Base-by-base conservation (phyloP, 2,888 invertebrate genomes). In the Diplolepis rosae region DNA sequence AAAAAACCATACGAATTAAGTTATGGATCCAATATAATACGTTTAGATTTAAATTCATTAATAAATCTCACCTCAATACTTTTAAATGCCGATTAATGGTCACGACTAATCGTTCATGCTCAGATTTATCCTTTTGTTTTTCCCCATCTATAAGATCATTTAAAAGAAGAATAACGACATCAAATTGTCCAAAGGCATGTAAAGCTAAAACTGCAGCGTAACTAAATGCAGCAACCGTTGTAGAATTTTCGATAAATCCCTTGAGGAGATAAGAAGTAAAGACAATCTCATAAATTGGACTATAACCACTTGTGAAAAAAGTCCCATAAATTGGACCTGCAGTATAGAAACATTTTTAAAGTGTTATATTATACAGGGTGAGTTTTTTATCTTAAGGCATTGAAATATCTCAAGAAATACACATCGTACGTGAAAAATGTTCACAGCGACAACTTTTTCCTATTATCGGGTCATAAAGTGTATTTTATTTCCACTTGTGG, bases 161-260 rank as follows among this genome's bases (percentile, higher is more conserved):
- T 5, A 75, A 50, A 15, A 67, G 69, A 1, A 42, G 6, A 54
- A 71, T 73, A 4, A 75, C 69, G 18, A 73, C 7, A 7, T 48
- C 28, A 9, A 75, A 68, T 24, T 75, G 75, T 1, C 70, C 66
- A 30, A 56, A 69, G 0, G 71, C 56, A 18, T 75, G 75, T 3
- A 73, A n/a, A 0, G 68, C 45, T 30, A 75, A 71, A 13, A 69
- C 45, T 0, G 73, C 54, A 9, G 75, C 65, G 13, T 73, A 51
- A 30, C 72, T 75, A 24, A 72, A 71, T 11, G 72, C 32, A 9
- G 72, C 32, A 30, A 73, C 72, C 3, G 75, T 73, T 27, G 72
- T 71, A 24, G 66, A 71, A 18, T 69, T 66, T 18, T 71, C 32
- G 9, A 75, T 61, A 52, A 71, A 75, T 9, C 68, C 73, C 22